Percentiles rank a stretch among this genome's conserved stretches.
Conservation (phyloP, 2,797 vertebrate species). For the Vespertilio murinus region DNA sequence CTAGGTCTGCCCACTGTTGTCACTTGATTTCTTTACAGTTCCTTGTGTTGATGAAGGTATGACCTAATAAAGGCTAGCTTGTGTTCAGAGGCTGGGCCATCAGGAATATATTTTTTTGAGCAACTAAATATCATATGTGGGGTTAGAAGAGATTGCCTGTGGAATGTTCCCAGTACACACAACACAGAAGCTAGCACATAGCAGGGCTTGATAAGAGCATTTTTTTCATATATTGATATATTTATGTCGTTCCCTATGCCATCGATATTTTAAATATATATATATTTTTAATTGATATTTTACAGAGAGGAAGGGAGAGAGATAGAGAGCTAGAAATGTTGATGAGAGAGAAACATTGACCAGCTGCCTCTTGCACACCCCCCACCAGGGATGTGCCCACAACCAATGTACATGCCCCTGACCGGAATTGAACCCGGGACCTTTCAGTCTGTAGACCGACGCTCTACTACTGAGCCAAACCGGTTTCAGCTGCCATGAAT, state of each 20-base stretch:
- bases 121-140: background rate
- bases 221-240: background rate
- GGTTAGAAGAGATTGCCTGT: background rate
- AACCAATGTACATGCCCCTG: too few relatives aligned
- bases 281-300: too few relatives aligned
- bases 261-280: background rate
- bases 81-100: background rate
- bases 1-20: background rate
- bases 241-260: background rate
- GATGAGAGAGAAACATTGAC: too few relatives aligned
- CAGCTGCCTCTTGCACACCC: too few relatives aligned
- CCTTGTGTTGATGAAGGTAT: background rate
- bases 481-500: too few relatives aligned
- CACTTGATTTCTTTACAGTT: background rate
- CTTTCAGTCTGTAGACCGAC: too few relatives aligned
- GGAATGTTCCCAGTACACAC: background rate
- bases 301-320: too few relatives aligned
- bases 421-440: too few relatives aligned
- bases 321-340: too few relatives aligned
- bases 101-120: background rate
- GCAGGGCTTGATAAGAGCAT: background rate
- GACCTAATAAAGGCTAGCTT: background rate
- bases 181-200: background rate
- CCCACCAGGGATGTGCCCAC: too few relatives aligned
- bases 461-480: too few relatives aligned